Percentiles rank a stretch among this genome's conserved stretches.
phyloP scores from a whole-genome alignment of 2,797 vertebrate genomes.

The Micrastur ruficollis region DNA sequence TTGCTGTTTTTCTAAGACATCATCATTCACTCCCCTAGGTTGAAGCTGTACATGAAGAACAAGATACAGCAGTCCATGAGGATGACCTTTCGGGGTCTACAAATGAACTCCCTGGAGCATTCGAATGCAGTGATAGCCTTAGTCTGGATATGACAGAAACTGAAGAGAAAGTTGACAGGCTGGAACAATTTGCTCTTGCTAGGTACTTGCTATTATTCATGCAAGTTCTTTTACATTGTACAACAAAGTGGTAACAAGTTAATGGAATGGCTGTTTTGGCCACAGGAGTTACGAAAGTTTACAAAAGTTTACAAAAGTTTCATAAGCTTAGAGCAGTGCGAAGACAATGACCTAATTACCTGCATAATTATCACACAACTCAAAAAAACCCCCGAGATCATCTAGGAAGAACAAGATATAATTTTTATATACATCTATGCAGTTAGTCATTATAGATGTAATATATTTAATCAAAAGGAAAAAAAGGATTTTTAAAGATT shows the following conservation, averaged over 20 bases:
- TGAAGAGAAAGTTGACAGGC: conserved; percentile 80
- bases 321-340: background rate
- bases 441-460: background rate
- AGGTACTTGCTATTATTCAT: conserved; percentile 74
- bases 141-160: conserved; percentile 79
- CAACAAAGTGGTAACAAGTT: background rate
- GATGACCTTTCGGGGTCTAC: conserved; percentile 85
- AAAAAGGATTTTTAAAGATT: background rate
- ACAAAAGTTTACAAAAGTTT: background rate
- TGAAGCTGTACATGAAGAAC: conserved; percentile 80
- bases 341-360: background rate
- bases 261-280: background rate
- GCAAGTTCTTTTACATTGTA: background rate
- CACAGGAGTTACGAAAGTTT: background rate
- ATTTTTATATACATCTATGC: background rate
- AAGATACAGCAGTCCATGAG: conserved; percentile 80
- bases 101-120: conserved; percentile 82
- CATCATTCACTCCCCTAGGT: conserved; percentile 67
- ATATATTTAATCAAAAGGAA: background rate
- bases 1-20: conserved; percentile 23
- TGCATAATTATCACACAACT: background rate
- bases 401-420: background rate
- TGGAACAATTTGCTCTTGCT: conserved; percentile 79
- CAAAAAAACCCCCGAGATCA: background rate
- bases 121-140: conserved; percentile 82